Conservation (phyloP, 2,113 vertebrate genomes). For the Herpailurus yagouaroundi region DNA sequence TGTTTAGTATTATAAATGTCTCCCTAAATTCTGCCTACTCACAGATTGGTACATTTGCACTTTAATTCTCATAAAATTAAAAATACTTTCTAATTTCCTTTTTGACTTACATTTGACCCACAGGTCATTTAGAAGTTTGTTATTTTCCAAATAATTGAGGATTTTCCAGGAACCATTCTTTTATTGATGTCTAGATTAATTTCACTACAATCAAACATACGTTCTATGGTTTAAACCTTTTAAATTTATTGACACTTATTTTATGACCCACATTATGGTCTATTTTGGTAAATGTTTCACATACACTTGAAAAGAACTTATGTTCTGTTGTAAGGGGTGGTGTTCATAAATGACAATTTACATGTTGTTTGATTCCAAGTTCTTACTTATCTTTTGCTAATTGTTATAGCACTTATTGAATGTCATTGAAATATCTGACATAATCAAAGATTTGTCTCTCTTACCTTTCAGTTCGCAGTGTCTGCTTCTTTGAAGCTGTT, state of each 20-base stretch:
- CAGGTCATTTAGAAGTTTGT: not conserved
- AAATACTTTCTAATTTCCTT: not conserved
- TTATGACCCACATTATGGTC: not conserved
- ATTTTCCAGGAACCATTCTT: not conserved
- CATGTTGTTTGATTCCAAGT: not conserved
- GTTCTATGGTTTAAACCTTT: not conserved
- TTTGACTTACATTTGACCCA: not conserved
- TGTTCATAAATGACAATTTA: not conserved
- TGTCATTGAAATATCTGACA: not conserved
- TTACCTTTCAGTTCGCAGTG: not conserved
- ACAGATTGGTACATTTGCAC: not conserved
- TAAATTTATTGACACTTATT: not conserved
- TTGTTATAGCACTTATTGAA: not conserved
- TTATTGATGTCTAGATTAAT: not conserved
- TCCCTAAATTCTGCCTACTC: not conserved
- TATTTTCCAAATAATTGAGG: not conserved
- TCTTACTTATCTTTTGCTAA: not conserved
- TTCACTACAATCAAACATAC: not conserved
- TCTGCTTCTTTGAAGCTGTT: not conserved
- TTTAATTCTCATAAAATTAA: not conserved
- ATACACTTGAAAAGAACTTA: not conserved
- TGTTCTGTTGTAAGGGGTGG: not conserved
- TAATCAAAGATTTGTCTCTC: not conserved
- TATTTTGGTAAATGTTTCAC: not conserved
- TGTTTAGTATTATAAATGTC: not conserved